Evolutionary conservation across 1,140 invertebrate genomes (phyloP), one percentile per base, ranked within the genome.

Genomic region (Eciton burchellii): DNA sequence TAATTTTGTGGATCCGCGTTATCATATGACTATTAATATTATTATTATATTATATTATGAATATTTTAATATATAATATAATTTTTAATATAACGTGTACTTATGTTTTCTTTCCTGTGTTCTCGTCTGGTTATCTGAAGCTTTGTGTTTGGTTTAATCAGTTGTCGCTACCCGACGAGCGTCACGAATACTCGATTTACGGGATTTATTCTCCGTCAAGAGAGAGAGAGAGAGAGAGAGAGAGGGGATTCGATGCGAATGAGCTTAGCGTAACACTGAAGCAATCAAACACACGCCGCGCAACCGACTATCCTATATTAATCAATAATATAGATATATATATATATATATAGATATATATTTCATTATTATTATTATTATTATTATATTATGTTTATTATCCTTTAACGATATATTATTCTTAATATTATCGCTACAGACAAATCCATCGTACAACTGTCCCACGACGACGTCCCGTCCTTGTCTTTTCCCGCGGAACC

Each of bases 11-110:
- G 83, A 93, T 87, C 91, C 90, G 90, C 91, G 91, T 92, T 93
- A 93, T 93, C 93, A 93, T 93, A 93, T 93, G 91, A 91, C 47
- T 77, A 88, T 66, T 85, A 90, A 84, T 90, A 93, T 90, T 89
- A 86, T 84, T 90, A 90, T 88, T 87, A 88, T 89, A 89, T 90
- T 91, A 91, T 92, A 92, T 92, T 92, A 92, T 91, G 90, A 88
- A 93, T 93, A 94, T 93, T 92, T 93, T 93, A 93, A 94, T 93
- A 93, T 93, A 93, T 93, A 91, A 91, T 93, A 93, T 93, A 91
- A 93, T 94, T 93, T 92, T 91, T 88, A n/a, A 89, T 87, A 89
- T 89, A 91, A 76, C 81, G 90, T 91, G 89, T 90, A 92, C 91
- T 92, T 91, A 91, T 88, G 90, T 89, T 91, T 90, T 91, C 86